Evolutionary conservation across 2,797 vertebrate species (phyloP).

Genomic region (Lepidocolaptes lacrymiger): DNA sequence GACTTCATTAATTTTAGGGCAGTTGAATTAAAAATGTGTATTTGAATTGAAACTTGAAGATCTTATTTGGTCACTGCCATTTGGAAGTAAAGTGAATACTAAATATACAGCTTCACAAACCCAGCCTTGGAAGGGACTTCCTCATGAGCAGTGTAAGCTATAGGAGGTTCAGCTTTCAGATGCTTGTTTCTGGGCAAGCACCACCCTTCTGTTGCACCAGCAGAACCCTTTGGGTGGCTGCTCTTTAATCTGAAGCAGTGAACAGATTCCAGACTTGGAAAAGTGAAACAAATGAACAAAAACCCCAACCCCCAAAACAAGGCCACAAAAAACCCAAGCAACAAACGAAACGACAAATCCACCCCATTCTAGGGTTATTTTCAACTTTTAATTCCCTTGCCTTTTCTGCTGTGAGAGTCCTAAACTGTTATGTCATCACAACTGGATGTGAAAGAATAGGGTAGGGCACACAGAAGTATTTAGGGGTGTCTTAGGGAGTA

Average conservation of each 20-base stretch:
- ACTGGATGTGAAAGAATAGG: background rate
- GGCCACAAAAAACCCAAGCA: background rate
- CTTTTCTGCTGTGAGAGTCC: background rate
- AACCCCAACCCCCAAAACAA: background rate
- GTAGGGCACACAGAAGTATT: background rate
- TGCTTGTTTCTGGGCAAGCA: background rate
- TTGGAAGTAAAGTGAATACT: background rate
- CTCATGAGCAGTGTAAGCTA: accelerated
- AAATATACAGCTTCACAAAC: background rate
- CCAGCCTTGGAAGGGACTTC: background rate
- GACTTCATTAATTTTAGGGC: background rate
- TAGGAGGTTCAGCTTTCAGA: background rate
- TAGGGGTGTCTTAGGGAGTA: background rate
- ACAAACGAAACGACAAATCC: background rate
- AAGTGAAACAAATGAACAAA: background rate
- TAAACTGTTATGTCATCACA: background rate
- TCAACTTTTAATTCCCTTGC: background rate
- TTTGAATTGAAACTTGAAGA: background rate
- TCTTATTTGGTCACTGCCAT: background rate
- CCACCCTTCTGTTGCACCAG: background rate
- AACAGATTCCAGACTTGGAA: background rate
- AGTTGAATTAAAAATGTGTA: background rate
- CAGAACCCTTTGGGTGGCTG: background rate
- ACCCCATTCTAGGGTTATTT: background rate
- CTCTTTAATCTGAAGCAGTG: background rate